Base-by-base conservation (phyloP, 1,140 invertebrate species). In the Neocloeon triangulifer region DNA sequence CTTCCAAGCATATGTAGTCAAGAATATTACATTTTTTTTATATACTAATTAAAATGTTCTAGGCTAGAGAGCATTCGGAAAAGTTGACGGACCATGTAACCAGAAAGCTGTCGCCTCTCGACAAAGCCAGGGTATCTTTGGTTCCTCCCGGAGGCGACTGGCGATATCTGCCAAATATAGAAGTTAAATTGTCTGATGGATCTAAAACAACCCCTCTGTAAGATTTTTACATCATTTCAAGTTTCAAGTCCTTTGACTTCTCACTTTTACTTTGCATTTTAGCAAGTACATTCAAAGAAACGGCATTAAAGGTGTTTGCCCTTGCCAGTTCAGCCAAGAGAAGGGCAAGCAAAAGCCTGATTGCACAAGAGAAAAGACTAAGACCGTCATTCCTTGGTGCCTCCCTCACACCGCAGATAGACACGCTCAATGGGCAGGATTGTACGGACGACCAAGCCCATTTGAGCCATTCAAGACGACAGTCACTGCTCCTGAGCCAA, bases 371-470 rank as follows among this genome's bases (percentile, higher is more conserved):
- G n/a, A n/a, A n/a, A n/a, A n/a, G n/a, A n/a, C n/a, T n/a, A 76
- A 81, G 49, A 86, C 84, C 1, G 48, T 88, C 20, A 78, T 89
- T 32, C 82, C 84, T 1, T 89, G 84, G 84, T 86, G 81, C 49
- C 55, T 88, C 34, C 80, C 81, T 15, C 82, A 88, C 49, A 88
- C 82, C 2, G 76, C 66, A 17, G 80, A 85, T 51, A 51, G 80
- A 16, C 77, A 88, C 50, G 81, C 82, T 52, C 58, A 88, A 52
- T 89, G 82, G 82, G 64, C 76, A 0, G 69, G 68, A 2, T 46
- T 73, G 3, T 71, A 70, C 58, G 75, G 81, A 1, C 61, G 82
- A 32, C 46, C 88, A 2, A 69, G 74, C 34, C 85, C 78, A 78
- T 66, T 80, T 44, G 80, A 79, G 9, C 84, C 75, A 56, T 88